Base-by-base conservation (phyloP, 2,888 invertebrate species). In the Drosophila robusta region DNA sequence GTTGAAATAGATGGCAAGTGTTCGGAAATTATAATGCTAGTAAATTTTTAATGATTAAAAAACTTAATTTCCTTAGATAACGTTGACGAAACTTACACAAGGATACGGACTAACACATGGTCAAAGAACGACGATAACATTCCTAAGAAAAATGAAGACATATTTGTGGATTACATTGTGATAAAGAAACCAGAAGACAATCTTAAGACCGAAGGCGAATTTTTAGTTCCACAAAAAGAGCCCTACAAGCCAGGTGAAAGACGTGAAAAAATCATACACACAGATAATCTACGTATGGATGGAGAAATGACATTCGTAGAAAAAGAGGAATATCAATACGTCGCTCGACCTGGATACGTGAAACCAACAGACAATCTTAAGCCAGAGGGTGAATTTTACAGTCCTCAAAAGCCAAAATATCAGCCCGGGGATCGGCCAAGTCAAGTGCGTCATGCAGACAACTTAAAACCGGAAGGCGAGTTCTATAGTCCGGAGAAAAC, bases 141-240 rank as follows among this genome's bases (percentile, higher is more conserved):
- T 93, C 56, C 93, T 92, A 22, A 91, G 91, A 24, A 92, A 91
- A 4, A 93, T 92, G 74, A 87, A 77, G 83, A 85, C 7, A 87
- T 83, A 65, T 50, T 87, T 47, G 75, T 86, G 39, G 85, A 86
- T 52, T 86, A 86, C 26, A 29, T 86, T 54, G 88, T 86, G 26
- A 86, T 88, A 18, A 86, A 88, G 32, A 95, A 93, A 75, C 95
- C 94, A 0, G 91, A 93, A 76, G 95, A 95, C 75, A 95, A 95
- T 88, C 91, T 95, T 0, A 92, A 91, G 50, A 93, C 94, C 0
- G 95, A 95, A 87, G 95, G 95, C 1, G 94, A 94, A 0, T 93
- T 93, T 69, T 89, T 91, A 41, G 77, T 90, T 12, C 93, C 93
- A 1, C 89, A 90, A 47, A 91, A 90, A 39, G 92, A 93, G 26